Base-by-base conservation (phyloP, 2,797 vertebrate species). In the Protonibea diacanthus region DNA sequence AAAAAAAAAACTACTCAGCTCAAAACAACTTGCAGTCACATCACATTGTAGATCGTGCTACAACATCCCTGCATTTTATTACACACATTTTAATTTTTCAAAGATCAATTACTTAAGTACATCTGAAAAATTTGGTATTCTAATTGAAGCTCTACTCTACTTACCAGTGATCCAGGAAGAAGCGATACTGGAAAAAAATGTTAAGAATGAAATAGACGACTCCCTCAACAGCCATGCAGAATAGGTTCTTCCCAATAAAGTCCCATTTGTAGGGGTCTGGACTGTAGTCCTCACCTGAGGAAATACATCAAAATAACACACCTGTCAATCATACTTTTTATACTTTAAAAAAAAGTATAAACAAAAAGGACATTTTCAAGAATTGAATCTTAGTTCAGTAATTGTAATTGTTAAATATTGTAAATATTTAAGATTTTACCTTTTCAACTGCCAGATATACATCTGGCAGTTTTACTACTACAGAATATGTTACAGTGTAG, bases 201-300 rank as follows among this genome's bases (percentile, higher is more conserved):
- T 96, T 98, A 33, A 99, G 77, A 74, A 91, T 80, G 90, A 97
- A 97, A 91, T 97, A 99, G 2, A 92, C 67, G 18, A 97, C 87
- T 27, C 98, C 98, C 87, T 99, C 96, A 2, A 92, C 40, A 7
- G 95, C 94, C 97, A 99, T 96, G 88, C 93, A 98, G 74, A 93
- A 84, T 45, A 99, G 80, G 71, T 98, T 97, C 91, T 96, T 98
- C 82, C 97, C 98, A 72, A 97, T 84, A 67, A 97, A 97, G 76
- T 98, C 88, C 98, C 98, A 99, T 66, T 93, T 91, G 82, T 97
- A 99, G 0, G 97, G 97, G 84, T 97, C 91, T 66, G 95, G 91
- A 83, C 94, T 88, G 65, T 93, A 95, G 8, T 96, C 95, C 82
- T 99, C 97, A 49, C 98, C 97, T 99, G 72, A 52, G 38, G 58